Conservation (phyloP, 2,113 vertebrate genomes). For the Nerophis ophidion region DNA sequence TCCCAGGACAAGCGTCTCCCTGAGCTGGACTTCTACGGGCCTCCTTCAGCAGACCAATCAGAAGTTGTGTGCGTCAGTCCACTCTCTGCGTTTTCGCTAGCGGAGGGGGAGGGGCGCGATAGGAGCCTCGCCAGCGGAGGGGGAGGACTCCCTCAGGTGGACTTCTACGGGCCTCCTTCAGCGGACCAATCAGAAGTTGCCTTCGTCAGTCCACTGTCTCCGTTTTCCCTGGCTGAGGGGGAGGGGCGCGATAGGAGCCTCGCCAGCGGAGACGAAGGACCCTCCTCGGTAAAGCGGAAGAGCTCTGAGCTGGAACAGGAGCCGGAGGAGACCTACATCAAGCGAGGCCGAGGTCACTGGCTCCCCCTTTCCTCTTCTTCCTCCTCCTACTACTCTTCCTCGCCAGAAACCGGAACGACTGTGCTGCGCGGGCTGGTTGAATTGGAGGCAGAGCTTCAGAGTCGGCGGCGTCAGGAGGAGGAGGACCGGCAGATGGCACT, state of each 20-base stretch:
- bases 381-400: background rate
- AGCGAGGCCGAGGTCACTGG: slow-evolving; percentile 1
- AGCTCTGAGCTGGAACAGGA: slow-evolving; percentile 18
- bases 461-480: slow-evolving; percentile 79
- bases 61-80: background rate
- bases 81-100: background rate
- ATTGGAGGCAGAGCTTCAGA: slow-evolving; percentile 70
- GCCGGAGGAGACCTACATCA: background rate
- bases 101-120: background rate
- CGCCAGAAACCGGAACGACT: background rate
- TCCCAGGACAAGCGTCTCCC: background rate
- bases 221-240: background rate
- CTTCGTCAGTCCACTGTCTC: background rate
- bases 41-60: background rate
- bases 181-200: background rate
- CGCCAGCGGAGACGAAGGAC: background rate
- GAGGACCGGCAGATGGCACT: slow-evolving; percentile 81
- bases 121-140: background rate
- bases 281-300: slow-evolving; percentile 48
- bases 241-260: background rate
- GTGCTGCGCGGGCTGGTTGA: slow-evolving; percentile 54
- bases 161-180: background rate
- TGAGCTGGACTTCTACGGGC: slow-evolving; percentile 13
- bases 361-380: background rate
- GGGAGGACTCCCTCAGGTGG: background rate